Evolutionary conservation across 2,797 vertebrate genomes (phyloP).

Genomic region (Gobionotothen gibberifrons): DNA sequence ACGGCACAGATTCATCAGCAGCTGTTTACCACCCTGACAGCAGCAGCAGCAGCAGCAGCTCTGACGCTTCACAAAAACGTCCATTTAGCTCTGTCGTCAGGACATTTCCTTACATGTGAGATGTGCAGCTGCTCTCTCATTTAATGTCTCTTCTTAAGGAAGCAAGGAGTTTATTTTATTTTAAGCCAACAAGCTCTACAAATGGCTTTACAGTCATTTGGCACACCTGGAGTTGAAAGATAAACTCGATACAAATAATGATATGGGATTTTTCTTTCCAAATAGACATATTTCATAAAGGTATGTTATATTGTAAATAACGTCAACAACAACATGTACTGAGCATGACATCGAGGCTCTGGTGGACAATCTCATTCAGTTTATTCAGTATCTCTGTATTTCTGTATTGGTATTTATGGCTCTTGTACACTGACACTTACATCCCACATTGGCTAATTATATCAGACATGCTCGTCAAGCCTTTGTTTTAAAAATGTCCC

Average conservation of each 20-base stretch:
- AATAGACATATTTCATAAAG: background rate
- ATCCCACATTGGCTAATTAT: background rate
- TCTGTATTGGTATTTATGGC: too few species aligned
- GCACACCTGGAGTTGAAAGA: background rate
- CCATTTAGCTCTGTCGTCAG: slow-evolving; percentile 39
- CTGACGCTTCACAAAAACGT: slow-evolving; percentile 43
- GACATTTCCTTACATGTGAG: slow-evolving; percentile 39
- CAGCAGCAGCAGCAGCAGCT: slow-evolving; percentile 41
- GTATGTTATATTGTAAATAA: background rate
- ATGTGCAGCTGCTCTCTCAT: slow-evolving; percentile 10
- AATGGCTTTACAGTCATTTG: too few species aligned
- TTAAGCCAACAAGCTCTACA: too few species aligned
- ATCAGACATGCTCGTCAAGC: background rate
- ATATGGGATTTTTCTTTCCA: background rate
- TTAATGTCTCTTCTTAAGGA: background rate
- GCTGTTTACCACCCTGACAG: slow-evolving; percentile 3
- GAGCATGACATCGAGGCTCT: too few species aligned
- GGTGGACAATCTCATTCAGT: too few species aligned
- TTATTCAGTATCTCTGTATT: too few species aligned
- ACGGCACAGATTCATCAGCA: slow-evolving; percentile 79
- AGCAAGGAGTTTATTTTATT: background rate
- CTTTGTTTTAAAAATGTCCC: too few species aligned
- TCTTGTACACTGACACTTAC: too few species aligned
- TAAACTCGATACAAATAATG: background rate
- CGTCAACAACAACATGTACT: background rate